Percentiles rank a stretch among this genome's conserved stretches.
Conservation (phyloP, 2,797 vertebrate species). For the Ciconia nigra region DNA sequence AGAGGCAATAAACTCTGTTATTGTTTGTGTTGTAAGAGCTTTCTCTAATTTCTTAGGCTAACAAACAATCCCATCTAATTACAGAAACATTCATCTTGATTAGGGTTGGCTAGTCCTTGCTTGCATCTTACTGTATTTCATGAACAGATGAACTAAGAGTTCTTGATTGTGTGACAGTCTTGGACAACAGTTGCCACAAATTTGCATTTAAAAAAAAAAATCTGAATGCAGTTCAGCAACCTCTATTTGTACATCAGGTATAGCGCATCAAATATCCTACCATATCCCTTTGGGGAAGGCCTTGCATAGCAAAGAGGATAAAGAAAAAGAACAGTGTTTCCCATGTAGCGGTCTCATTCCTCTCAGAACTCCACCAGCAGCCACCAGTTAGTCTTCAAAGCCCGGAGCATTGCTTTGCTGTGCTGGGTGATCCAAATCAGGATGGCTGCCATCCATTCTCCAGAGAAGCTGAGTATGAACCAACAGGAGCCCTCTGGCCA, state of each 20-base stretch:
- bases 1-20: constrained; percentile 40
- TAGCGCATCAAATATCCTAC: not conserved
- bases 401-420: not conserved
- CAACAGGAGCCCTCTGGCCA: not conserved
- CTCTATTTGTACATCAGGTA: not conserved
- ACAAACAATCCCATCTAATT: constrained; percentile 59
- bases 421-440: not conserved
- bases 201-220: not conserved
- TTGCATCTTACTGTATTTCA: not conserved
- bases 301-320: not conserved
- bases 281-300: not conserved
- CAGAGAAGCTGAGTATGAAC: not conserved
- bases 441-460: not conserved
- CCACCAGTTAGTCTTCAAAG: not conserved
- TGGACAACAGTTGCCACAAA: not conserved
- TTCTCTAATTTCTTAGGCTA: constrained; percentile 62
- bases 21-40: constrained; percentile 47
- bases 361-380: not conserved
- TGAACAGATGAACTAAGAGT: not conserved
- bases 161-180: not conserved
- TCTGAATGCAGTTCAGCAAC: not conserved
- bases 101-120: not conserved
- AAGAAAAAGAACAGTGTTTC: not conserved
- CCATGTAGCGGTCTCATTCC: fast-evolving
- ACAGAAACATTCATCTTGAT: constrained; percentile 55